Conservation (phyloP, 2,797 vertebrate species). For the Salmo trutta region DNA sequence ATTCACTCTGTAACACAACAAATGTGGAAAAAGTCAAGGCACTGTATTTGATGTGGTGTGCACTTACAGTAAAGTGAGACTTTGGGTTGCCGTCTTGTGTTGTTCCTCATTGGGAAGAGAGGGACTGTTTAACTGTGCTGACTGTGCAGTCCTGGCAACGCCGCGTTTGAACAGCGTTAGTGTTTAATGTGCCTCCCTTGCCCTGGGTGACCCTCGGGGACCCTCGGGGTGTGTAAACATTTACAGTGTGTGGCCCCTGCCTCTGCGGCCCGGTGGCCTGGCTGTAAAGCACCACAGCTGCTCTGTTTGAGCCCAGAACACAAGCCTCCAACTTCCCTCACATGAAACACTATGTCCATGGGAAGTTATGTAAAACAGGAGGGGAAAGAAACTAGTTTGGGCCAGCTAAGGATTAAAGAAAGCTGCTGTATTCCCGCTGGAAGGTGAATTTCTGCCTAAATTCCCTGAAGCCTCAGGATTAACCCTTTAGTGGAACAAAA, state of each 20-base stretch:
- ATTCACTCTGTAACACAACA: too few species aligned
- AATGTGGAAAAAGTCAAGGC: too few species aligned
- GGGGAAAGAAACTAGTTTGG: constrained; percentile 44
- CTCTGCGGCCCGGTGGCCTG: constrained; percentile 39
- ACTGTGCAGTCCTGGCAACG: constrained; percentile 75
- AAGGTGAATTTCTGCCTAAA: constrained; percentile 48
- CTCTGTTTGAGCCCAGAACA: constrained; percentile 68
- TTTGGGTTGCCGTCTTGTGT: constrained; percentile 62
- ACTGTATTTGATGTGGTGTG: constrained; percentile 15
- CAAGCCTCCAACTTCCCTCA: constrained; percentile 60
- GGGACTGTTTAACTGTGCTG: constrained; percentile 70
- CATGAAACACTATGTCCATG: constrained; percentile 50
- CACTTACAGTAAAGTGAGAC: constrained; percentile 51
- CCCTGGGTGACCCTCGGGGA: constrained; percentile 63
- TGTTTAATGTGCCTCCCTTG: constrained; percentile 73
- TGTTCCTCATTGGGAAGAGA: constrained; percentile 63
- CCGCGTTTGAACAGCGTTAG: constrained; percentile 62
- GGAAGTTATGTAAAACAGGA: constrained; percentile 40
- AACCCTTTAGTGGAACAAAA: constrained; percentile 39
- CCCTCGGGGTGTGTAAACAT: constrained; percentile 76
- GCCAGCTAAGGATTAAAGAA: constrained; percentile 55
- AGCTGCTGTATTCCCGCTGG: constrained; percentile 29
- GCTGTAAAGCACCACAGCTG: constrained; percentile 76
- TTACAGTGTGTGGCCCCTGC: constrained; percentile 75
- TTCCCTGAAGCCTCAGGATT: constrained; percentile 43